Conservation (phyloP, 2,888 invertebrate genomes). For the Melinaea marsaeus region DNA sequence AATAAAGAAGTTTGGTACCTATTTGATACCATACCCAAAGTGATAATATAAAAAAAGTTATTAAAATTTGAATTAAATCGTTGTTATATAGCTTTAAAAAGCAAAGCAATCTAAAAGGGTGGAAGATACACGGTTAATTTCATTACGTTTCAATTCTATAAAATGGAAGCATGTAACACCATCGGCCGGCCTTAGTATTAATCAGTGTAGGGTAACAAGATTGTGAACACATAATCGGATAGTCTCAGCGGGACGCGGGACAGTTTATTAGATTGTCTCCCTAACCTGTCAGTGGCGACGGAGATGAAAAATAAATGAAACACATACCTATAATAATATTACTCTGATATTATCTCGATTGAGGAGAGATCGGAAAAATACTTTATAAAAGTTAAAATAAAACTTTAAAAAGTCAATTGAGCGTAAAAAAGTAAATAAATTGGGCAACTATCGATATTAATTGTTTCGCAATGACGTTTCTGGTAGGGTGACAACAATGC, state of each 20-base stretch:
- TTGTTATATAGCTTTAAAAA: neutral
- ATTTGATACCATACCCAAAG: neutral
- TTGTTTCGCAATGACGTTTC: conserved; percentile 25
- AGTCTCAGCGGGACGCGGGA: conserved; percentile 67
- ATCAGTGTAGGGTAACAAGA: conserved; percentile 75
- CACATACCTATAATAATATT: conserved; percentile 24
- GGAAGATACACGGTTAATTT: conserved; percentile 28
- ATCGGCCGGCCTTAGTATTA: conserved; percentile 64
- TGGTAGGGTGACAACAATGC: conserved; percentile 34
- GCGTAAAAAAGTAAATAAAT: conserved; percentile 10
- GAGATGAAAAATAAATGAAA: conserved; percentile 40
- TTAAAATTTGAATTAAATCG: neutral
- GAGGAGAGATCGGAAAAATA: neutral
- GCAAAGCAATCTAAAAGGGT: conserved; percentile 17
- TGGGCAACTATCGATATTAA: conserved; percentile 23
- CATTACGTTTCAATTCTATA: conserved; percentile 59
- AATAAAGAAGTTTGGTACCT: neutral
- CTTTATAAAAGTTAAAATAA: neutral
- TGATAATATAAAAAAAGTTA: no score
- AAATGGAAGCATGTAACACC: conserved; percentile 43
- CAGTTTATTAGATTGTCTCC: conserved; percentile 74
- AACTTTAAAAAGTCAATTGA: conserved; percentile 22
- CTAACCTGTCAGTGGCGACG: conserved; percentile 58
- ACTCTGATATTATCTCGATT: neutral
- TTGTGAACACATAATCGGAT: conserved; percentile 68